Base-by-base conservation (phyloP, 2,113 vertebrate genomes). In the Salvelinus fontinalis region DNA sequence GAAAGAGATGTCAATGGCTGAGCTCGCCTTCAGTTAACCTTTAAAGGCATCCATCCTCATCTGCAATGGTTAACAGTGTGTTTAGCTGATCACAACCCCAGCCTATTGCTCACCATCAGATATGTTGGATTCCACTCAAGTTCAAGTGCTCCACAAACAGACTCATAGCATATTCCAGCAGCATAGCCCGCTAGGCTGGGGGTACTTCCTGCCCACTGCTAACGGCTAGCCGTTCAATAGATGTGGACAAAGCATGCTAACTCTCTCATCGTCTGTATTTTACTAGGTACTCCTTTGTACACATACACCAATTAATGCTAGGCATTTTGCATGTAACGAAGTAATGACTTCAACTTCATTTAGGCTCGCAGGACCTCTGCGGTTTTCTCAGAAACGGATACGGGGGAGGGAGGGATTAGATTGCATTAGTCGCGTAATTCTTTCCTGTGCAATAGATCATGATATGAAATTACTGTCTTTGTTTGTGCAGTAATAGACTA, bases 391-490 rank as follows among this genome's bases (percentile, higher is more conserved):
- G 83, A 85, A 85, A 80, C 80, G 83, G 85, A 90, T 75, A 86
- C 84, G 89, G 82, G 81, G 79, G 80, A 78, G 81, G 79, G 80
- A 78, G 49, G 85, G 86, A 88, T 84, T 91, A 90, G 91, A 90
- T 88, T 87, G 79, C 80, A 90, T 90, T 90, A 87, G 87, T 74
- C 24, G 67, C 81, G 75, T 88, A 90, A 91, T 91, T 88, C 89
- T 91, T 89, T 87, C 84, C 80, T 69, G 81, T 81, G 70, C 84
- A 89, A 87, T 84, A 75, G 82, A 87, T 91, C 79, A 84, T 81
- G 74, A 82, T 78, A 81, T 62, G 80, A 86, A 88, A 88, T 83
- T 57, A 77, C 74, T 62, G 39, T 79, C 77, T 86, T 76, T 76
- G 29, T 44, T 70, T 57, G 44, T 85, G 76, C 75, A 78, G 71